Percentiles rank a stretch among this genome's conserved stretches.
These are phyloP conservation scores for Noctua comes DNA, from an alignment of 2,888 invertebrate genomes.

Conservation along the genomic window DNA sequence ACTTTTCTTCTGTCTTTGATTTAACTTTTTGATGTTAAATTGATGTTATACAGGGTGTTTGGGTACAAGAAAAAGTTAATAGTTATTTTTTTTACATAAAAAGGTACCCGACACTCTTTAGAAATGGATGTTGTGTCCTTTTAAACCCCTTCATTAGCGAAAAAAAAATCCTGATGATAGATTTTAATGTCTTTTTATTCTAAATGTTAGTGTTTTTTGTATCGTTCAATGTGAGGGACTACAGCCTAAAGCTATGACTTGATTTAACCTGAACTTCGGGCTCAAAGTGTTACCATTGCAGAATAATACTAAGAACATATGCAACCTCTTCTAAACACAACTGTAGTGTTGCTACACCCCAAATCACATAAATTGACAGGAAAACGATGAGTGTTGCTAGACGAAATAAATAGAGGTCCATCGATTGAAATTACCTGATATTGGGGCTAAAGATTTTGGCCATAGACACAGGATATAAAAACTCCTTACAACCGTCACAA, in stretches of 20 bases:
- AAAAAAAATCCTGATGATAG: slow-evolving; percentile 21
- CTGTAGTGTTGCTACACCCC: neutral
- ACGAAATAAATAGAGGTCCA: neutral
- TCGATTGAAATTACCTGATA: neutral
- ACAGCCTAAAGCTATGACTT: slow-evolving; percentile 31
- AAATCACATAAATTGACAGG: neutral
- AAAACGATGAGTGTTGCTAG: neutral
- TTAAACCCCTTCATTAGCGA: slow-evolving; percentile 10
- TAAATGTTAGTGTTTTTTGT: slow-evolving; percentile 61
- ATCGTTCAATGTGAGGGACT: slow-evolving; percentile 50
- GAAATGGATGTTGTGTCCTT: slow-evolving; percentile 48
- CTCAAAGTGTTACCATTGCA: neutral
- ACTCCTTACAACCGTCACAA: neutral
- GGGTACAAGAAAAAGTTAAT: slow-evolving; percentile 23
- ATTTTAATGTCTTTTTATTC: slow-evolving; percentile 50
- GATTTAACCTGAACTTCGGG: neutral
- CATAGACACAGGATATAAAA: neutral
- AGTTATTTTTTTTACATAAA: neutral
- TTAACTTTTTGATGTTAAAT: slow-evolving; percentile 58
- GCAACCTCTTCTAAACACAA: neutral
- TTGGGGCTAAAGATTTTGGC: neutral
- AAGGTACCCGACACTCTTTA: slow-evolving; percentile 42
- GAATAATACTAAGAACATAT: neutral
- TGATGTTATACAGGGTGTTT: slow-evolving; percentile 40
- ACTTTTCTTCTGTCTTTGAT: slow-evolving; percentile 60